phyloP scores from a whole-genome alignment of 2,797 vertebrate genomes.

The Cetoscarus ocellatus region DNA sequence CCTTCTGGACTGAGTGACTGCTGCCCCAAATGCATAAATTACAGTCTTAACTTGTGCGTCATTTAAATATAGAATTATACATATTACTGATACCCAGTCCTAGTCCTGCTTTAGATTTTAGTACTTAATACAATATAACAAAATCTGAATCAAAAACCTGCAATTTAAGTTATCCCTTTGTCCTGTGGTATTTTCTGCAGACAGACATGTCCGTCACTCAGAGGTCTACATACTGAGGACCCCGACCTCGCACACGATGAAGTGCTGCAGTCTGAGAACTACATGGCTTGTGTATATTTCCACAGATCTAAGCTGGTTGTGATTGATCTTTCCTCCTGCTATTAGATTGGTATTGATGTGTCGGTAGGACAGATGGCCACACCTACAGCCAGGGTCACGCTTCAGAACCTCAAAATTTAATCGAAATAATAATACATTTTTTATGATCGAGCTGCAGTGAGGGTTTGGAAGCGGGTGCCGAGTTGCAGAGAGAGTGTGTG shows the following conservation, averaged over 20 bases:
- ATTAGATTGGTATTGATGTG: constrained; percentile 81
- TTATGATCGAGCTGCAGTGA: constrained; percentile 62
- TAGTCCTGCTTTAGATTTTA: no score
- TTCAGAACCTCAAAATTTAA: constrained; percentile 66
- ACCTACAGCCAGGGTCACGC: constrained; percentile 71
- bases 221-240: neutral
- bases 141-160: no score
- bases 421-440: constrained; percentile 69
- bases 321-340: constrained; percentile 72
- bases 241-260: neutral
- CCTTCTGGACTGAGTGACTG: no score
- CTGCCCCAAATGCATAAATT: no score
- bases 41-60: no score
- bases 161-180: no score
- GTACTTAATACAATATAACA: no score
- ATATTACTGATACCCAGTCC: no score
- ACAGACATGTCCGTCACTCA: neutral
- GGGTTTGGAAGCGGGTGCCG: constrained; percentile 38
- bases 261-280: constrained; percentile 22
- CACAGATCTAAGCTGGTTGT: constrained; percentile 77
- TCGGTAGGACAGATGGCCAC: constrained; percentile 63
- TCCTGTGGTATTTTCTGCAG: no score
- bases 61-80: no score
- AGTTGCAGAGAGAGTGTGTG: constrained; percentile 43
- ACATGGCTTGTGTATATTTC: constrained; percentile 58